Conservation (phyloP, 92 coral and sea anemone species). For the Zoanthus sociatus region DNA sequence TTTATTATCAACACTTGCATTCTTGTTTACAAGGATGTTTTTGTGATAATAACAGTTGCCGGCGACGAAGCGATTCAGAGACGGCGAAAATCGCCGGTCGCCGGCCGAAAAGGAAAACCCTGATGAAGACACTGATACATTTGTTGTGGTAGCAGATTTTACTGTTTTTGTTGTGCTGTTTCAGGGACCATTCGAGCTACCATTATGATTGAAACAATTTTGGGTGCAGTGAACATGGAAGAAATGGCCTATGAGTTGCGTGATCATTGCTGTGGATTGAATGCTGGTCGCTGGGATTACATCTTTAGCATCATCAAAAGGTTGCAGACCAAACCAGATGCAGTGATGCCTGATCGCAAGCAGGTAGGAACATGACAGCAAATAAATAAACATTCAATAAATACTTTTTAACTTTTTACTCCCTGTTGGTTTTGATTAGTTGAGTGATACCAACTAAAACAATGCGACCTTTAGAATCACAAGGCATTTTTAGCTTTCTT, state of each 20-base stretch:
- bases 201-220: slow-evolving; percentile 94
- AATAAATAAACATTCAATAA: background rate
- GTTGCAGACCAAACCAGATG: slow-evolving; percentile 83
- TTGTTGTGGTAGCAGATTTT: too few species aligned
- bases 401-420: background rate
- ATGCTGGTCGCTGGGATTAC: slow-evolving; percentile 99
- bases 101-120: too few species aligned
- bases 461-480: too few species aligned
- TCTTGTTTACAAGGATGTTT: too few species aligned
- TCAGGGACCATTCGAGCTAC: slow-evolving; percentile 98
- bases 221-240: slow-evolving; percentile 96
- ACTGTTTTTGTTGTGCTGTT: background rate
- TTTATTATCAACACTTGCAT: too few species aligned
- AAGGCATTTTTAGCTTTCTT: too few species aligned
- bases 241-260: slow-evolving; percentile 96
- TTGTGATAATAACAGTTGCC: too few species aligned
- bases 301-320: slow-evolving; percentile 96
- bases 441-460: too few species aligned
- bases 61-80: too few species aligned
- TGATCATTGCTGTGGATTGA: slow-evolving; percentile 96
- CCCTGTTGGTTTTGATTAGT: too few species aligned
- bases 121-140: too few species aligned
- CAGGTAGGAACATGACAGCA: slow-evolving; percentile 64
- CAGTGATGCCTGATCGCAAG: slow-evolving; percentile 95
- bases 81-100: too few species aligned